Evolutionary conservation across 2,888 invertebrate species (phyloP).

Genomic region (Gnatocerus cornutus): DNA sequence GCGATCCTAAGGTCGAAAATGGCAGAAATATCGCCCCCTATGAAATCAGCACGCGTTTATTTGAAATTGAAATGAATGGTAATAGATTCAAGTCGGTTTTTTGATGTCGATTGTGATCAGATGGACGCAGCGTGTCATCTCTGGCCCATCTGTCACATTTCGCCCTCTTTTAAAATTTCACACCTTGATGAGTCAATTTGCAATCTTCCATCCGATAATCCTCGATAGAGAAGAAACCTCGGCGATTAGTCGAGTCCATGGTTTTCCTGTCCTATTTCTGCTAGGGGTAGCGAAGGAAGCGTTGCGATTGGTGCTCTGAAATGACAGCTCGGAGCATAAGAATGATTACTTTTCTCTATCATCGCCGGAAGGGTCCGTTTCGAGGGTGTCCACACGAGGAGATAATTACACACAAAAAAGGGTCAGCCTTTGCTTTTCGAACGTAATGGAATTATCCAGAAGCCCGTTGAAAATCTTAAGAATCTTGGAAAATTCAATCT

Average conservation of each 20-base stretch:
- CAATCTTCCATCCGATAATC: constrained; percentile 32
- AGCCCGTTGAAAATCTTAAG: constrained; percentile 38
- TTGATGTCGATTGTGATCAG: constrained; percentile 66
- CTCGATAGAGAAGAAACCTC: constrained; percentile 24
- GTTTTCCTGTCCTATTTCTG: constrained; percentile 41
- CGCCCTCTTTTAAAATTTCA: constrained; percentile 40
- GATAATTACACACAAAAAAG: constrained; percentile 32
- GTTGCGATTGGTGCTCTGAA: constrained; percentile 40
- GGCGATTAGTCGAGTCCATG: constrained; percentile 40
- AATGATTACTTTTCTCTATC: constrained; percentile 58
- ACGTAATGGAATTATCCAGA: constrained; percentile 32
- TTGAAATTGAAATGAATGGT: constrained; percentile 61
- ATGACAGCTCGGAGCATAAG: constrained; percentile 59
- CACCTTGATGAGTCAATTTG: constrained; percentile 40
- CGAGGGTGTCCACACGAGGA: constrained; percentile 47
- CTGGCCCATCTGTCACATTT: constrained; percentile 52
- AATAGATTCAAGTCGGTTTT: constrained; percentile 65
- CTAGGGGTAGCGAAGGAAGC: constrained; percentile 33
- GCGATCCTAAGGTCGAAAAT: constrained; percentile 3
- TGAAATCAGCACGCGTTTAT: constrained; percentile 48
- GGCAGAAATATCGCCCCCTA: constrained; percentile 19
- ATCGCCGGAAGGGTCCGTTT: constrained; percentile 53
- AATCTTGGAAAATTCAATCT: constrained; percentile 49
- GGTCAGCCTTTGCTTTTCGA: constrained; percentile 23
- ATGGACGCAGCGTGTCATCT: constrained; percentile 63